Conservation (phyloP, 2,113 vertebrate species). For the Oostethus manadensis region DNA sequence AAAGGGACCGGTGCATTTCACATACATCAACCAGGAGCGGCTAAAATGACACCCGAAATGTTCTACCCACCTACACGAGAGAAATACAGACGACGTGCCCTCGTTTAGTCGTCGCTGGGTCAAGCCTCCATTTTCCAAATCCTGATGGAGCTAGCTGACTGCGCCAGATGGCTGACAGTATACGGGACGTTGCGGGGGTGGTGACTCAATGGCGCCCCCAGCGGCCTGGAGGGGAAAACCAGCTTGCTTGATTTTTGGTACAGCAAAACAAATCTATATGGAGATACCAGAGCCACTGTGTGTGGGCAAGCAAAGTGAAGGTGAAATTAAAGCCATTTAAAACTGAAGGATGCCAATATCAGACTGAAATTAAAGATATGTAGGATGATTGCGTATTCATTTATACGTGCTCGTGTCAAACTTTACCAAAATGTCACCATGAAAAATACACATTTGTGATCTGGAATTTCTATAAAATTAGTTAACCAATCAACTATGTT, state of each 20-base stretch:
- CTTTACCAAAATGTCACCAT: no score
- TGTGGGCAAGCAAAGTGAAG: no score
- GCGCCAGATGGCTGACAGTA: constrained; percentile 69
- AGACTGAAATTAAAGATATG: no score
- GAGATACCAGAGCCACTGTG: no score
- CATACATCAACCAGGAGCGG: neutral
- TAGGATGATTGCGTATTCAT: no score
- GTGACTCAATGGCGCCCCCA: constrained; percentile 29
- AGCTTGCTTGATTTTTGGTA: neutral
- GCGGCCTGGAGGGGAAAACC: constrained; percentile 36
- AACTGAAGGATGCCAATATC: no score
- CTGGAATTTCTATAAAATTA: no score
- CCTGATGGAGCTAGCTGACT: constrained; percentile 56
- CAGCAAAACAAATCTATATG: no score
- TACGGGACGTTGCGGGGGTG: neutral
- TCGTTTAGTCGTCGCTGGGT: constrained; percentile 36
- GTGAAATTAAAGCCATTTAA: no score
- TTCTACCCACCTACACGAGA: constrained; percentile 49
- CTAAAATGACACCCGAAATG: neutral
- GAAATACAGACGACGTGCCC: constrained; percentile 36
- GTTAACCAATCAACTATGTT: no score
- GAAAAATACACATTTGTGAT: no score
- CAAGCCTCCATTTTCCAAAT: constrained; percentile 68
- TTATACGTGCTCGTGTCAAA: no score
- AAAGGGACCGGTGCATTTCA: neutral